phyloP scores from a whole-genome alignment of 2,888 invertebrate species.

The Pseudolycoriella hygida region DNA sequence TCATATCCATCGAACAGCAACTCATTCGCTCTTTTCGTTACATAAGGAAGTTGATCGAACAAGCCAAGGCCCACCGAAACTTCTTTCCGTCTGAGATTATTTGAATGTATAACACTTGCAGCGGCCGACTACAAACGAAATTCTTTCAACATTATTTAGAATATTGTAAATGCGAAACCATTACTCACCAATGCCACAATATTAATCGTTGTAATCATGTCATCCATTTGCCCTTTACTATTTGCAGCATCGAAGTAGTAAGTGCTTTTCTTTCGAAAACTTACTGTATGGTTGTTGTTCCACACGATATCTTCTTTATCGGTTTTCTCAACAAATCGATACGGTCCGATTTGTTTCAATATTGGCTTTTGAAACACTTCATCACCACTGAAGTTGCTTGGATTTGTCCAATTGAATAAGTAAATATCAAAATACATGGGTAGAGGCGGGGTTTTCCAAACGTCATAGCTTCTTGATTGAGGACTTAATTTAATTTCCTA shows the following conservation, averaged over 20 bases:
- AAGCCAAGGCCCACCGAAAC: slow-evolving; percentile 40
- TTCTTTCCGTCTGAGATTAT: slow-evolving; percentile 35
- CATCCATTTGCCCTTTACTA: slow-evolving; percentile 50
- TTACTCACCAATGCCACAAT: slow-evolving; percentile 56
- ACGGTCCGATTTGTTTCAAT: slow-evolving; percentile 40
- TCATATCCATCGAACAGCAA: slow-evolving; percentile 66
- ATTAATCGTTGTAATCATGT: slow-evolving; percentile 55
- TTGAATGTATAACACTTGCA: slow-evolving; percentile 35
- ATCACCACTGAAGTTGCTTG: slow-evolving; percentile 39
- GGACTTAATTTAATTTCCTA: slow-evolving; percentile 48
- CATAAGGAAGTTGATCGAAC: slow-evolving; percentile 36
- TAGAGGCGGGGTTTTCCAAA: slow-evolving; percentile 52
- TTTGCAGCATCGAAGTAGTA: slow-evolving; percentile 50
- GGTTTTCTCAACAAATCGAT: slow-evolving; percentile 46
- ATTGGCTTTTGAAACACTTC: slow-evolving; percentile 30
- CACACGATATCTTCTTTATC: slow-evolving; percentile 56
- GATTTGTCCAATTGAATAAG: slow-evolving; percentile 68
- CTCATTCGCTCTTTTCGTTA: slow-evolving; percentile 46
- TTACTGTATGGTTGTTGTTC: slow-evolving; percentile 50
- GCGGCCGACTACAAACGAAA: slow-evolving; percentile 28
- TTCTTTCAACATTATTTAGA: background rate
- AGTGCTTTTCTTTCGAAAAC: slow-evolving; percentile 44
- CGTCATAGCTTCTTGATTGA: slow-evolving; percentile 38
- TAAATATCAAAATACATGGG: slow-evolving; percentile 48
- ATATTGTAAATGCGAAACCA: background rate